Base-by-base conservation (phyloP, 2,113 vertebrate species). In the Rutilus rutilus region DNA sequence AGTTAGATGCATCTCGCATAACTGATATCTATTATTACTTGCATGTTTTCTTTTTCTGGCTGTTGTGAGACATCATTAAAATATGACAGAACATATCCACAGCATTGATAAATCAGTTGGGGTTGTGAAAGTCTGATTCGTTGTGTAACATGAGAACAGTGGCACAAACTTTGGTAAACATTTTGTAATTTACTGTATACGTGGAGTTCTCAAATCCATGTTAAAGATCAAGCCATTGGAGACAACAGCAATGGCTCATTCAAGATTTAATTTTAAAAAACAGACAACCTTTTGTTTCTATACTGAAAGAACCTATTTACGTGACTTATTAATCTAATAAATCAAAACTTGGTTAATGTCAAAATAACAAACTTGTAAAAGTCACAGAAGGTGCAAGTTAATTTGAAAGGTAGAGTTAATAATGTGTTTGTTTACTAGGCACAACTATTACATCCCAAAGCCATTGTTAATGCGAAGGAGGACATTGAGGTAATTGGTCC, bases 271-370 rank as follows among this genome's bases (percentile, higher is more conserved):
- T 91, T 91, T 50, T 2, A 86, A 82, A 92, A 90, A 88, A 50
- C 89, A 92, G 87, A 80, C 85, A 91, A 89, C 74, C 92, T 92
- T 85, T 90, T 93, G 92, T 92, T 77, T 89, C 62, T 33, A 6
- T 67, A 65, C 89, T 93, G 92, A 94, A 94, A 93, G 91, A 82
- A 82, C 33, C 89, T 91, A 93, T 94, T 94, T 91, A 92, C 89
- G 19, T 88, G 60, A 81, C 77, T 87, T 90, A 54, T 87, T 90
- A 54, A 52, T 83, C 27, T 0, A 69, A 39, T 25, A 39, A 71
- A 73, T 54, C 25, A 73, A 83, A 82, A 69, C 64, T 65, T 12
- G 3, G 15, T n/a, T 80, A 80, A 39, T 27, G 36, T 76, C 36
- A 30, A 50, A 75, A 52, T 77, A 52, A 57, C 17, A 42, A 9